Evolutionary conservation across 2,888 invertebrate species (phyloP).

Genomic region (Morpho helenor): DNA sequence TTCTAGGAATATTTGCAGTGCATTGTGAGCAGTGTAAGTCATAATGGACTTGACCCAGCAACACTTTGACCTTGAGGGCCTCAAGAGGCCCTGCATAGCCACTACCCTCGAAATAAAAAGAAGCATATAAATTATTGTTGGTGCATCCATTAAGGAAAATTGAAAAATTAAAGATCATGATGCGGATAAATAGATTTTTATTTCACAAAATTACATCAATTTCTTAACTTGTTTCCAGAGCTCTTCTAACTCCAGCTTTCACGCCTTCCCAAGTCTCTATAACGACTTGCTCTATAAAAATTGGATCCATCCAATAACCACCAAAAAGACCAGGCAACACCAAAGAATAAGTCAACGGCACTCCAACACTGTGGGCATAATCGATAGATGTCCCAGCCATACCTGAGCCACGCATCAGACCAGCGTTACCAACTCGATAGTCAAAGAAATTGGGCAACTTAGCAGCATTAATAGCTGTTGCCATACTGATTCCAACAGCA

Average conservation of each 20-base stretch:
- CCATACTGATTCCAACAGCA: conserved; percentile 55
- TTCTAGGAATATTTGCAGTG: too few species aligned
- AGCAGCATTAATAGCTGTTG: conserved; percentile 50
- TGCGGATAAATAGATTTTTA: too few species aligned
- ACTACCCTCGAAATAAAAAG: too few species aligned
- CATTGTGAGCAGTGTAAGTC: too few species aligned
- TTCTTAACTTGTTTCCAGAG: conserved; percentile 10
- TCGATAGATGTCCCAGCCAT: conserved; percentile 84
- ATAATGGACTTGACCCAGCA: too few species aligned
- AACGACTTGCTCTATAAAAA: conserved; percentile 76
- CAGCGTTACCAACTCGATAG: conserved; percentile 76
- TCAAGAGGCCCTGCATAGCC: too few species aligned
- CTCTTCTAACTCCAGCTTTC: conserved; percentile 10
- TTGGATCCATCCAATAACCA: conserved; percentile 79
- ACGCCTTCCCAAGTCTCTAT: conserved; percentile 75
- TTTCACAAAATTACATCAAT: not conserved
- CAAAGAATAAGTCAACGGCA: conserved; percentile 80
- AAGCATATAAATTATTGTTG: too few species aligned
- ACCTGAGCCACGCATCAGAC: conserved; percentile 68
- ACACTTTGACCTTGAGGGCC: too few species aligned
- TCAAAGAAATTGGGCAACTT: conserved; percentile 48
- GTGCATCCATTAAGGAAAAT: too few species aligned
- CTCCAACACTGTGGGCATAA: conserved; percentile 77
- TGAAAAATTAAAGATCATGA: too few species aligned
- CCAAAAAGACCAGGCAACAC: conserved; percentile 77